Evolutionary conservation across 2,797 vertebrate species (phyloP), one percentile per base, ranked within the genome.

Genomic region (Acrocephalus scirpaceus): DNA sequence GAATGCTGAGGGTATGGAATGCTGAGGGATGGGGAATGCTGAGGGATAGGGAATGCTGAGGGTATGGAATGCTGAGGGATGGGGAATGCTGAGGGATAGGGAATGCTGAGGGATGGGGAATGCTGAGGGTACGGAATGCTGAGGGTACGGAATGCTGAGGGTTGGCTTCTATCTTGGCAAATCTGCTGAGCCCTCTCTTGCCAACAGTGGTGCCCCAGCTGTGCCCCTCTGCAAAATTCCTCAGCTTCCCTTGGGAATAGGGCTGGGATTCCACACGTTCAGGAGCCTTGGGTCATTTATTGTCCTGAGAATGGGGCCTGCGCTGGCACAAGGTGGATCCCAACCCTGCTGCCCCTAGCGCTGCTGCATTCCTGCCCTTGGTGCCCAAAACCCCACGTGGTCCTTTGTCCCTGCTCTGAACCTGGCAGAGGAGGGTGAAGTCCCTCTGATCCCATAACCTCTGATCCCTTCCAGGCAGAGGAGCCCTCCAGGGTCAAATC

Each of bases 391-490:
- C 4, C 18, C 64, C 25, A 0, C 1, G 2, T 2, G 15, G 13
- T 20, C 21, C 45, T 38, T 11, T 5, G 5, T n/a, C 25, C 23
- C 42, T 38, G 16, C 18, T 45, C n/a, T 29, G 53, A 20, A 14
- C 10, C 21, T 9, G 10, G 11, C 19, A 34, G 16, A 66, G 87
- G 42, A 23, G 45, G 38, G 25, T 13, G 27, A 15, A 48, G 13
- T 14, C 42, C 47, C 47, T 21, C 19, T 10, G 44, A 45, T 21
- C 44, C 44, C 44, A 44, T 44, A 44, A 44, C 44, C 44, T 44
- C 44, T 2, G 25, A 1, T 86, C 34, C 93, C 74, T 90, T 95
- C 60, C 93, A 98, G 98, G 96, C 91, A 56, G n/a, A 10, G 57
- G 34, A 58, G 2, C 11, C 16, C 23, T 58, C 11, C 34, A 38